Evolutionary conservation across 2,888 invertebrate species (phyloP).

Genomic region (Ormyrus nitidulus): DNA sequence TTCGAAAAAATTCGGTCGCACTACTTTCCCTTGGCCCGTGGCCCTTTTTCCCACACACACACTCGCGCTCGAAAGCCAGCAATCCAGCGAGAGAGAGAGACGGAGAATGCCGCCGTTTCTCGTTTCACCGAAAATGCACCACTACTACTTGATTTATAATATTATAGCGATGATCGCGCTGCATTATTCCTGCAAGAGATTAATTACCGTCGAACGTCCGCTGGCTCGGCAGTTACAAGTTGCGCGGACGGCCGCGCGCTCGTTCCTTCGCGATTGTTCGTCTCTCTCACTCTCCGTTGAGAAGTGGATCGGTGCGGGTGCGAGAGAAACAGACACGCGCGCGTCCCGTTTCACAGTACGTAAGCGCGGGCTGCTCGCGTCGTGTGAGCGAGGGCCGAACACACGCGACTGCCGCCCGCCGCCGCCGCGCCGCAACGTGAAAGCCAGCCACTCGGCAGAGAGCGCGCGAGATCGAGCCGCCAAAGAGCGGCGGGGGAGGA

Average conservation of each 20-base stretch:
- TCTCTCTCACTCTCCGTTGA: no score
- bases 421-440: conserved; percentile 24
- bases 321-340: conserved; percentile 1
- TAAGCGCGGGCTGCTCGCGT: conserved; percentile 11
- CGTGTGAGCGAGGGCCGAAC: conserved; percentile 47
- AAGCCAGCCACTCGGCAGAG: conserved; percentile 1
- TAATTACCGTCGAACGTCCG: background rate
- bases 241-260: no score
- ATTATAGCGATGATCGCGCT: background rate
- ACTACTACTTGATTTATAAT: background rate
- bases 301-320: no score
- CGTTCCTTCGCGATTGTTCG: no score
- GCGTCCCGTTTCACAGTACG: conserved; percentile 3
- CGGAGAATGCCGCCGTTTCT: conserved; percentile 32
- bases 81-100: background rate
- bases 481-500: conserved; percentile 36
- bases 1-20: conserved; percentile 35
- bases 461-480: background rate
- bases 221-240: no score
- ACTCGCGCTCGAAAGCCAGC: no score
- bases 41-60: conserved; percentile 16
- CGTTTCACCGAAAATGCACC: conserved; percentile 25
- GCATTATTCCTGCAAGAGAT: background rate
- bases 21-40: conserved; percentile 21
- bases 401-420: conserved; percentile 48